Base-by-base conservation (phyloP, 2,888 invertebrate genomes). In the Prosopocoilus inquinatus region DNA sequence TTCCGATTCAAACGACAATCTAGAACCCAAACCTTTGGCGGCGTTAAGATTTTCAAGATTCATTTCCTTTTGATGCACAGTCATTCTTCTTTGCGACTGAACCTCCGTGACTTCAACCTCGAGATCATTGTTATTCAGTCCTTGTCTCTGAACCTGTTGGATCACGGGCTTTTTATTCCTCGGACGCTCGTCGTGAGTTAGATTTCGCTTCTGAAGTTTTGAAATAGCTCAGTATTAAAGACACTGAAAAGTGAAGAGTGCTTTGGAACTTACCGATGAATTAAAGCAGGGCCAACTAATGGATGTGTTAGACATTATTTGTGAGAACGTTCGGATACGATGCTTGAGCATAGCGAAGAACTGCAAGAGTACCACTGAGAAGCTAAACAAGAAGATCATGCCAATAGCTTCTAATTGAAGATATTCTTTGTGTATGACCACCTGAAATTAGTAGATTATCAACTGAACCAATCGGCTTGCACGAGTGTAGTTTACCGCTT, bases 311-410 rank as follows among this genome's bases (percentile, higher is more conserved):
- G 90, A 86, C 67, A 90, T 77, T 61, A 90, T 85, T 72, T 90
- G 90, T 0, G 88, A 84, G 63, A 89, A 79, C 1, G 90, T 90
- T 44, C 84, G 86, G 67, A 89, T 87, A 20, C 90, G 83, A 79
- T 90, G 90, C 66, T 87, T 80, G 59, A 90, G 74, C 89, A 90
- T 90, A 11, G 86, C 89, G 41, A 84, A 67, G 69, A 89, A 89
- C 78, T 91, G 89, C 47, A 89, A 81, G 34, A 86, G 73, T 62
- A 90, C 75, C 57, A 90, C 84, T 12, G 86, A 86, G 70, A 90
- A 90, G 71, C 89, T 87, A 50, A 85, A 75, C 28, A 90, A 81
- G 72, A 90, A 89, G 20, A 88, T 83, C 9, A 90, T 80, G 57
- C 90, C 85, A 59, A 89, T 88, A 1, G 89, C 88, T 72, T 89